Conservation (phyloP, 2,113 vertebrate genomes). For the Corythornis cristatus region DNA sequence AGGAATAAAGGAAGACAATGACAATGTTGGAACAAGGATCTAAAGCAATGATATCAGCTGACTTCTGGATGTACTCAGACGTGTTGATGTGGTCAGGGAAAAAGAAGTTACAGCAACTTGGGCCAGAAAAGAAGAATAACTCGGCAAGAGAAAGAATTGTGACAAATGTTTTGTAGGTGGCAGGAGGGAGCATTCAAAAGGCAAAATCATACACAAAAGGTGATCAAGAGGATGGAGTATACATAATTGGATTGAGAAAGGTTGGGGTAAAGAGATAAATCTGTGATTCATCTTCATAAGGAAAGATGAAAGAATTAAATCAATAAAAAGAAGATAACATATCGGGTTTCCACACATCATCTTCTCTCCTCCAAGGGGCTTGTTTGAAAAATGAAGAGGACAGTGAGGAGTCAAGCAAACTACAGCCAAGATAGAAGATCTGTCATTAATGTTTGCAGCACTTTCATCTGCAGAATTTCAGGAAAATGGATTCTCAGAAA, state of each 20-base stretch:
- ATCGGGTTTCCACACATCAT: neutral
- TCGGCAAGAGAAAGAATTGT: neutral
- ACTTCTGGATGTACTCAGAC: neutral
- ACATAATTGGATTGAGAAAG: neutral
- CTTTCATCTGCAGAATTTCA: slow-evolving; percentile 37
- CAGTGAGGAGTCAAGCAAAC: neutral
- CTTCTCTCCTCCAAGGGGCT: slow-evolving; percentile 15
- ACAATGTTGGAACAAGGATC: neutral
- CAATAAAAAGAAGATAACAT: slow-evolving; percentile 9
- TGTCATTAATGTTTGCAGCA: neutral
- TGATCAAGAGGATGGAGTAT: neutral
- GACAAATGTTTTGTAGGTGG: neutral
- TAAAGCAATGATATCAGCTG: neutral
- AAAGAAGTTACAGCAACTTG: neutral
- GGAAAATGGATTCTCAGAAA: neutral
- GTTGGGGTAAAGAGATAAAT: neutral
- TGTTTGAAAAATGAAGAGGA: slow-evolving; percentile 39
- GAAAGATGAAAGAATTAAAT: slow-evolving; percentile 40
- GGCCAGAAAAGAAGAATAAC: neutral
- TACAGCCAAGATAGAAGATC: neutral
- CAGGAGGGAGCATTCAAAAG: slow-evolving; percentile 8
- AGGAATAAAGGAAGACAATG: neutral
- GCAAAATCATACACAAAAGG: neutral
- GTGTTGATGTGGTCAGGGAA: neutral
- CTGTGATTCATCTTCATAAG: slow-evolving; percentile 25